Base-by-base conservation (phyloP, 2,888 invertebrate species). In the Gandaritis pyraliata region DNA sequence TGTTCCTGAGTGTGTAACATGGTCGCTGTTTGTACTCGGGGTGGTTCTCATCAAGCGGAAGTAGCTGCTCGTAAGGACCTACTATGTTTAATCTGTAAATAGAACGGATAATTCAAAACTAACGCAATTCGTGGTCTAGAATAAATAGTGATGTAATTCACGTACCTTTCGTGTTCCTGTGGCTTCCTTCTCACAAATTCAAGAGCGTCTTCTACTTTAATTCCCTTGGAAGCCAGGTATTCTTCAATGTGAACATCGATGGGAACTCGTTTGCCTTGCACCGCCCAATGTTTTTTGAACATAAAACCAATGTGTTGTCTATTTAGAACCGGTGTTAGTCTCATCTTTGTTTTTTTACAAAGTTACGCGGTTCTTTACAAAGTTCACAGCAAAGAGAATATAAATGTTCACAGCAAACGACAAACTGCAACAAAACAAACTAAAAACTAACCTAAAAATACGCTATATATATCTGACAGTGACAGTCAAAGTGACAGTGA, bases 301-400 rank as follows among this genome's bases (percentile, higher is more conserved):
- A 94, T 94, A 90, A 95, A 94, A 47, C 94, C 96, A 70, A 96
- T 93, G 78, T 97, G 95, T 75, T 96, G 96, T 33, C 94, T 90
- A 60, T 85, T 92, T 70, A 96, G 85, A 64, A 93, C 85, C 64
- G 90, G 90, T 12, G 95, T 94, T 43, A 96, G 72, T 72, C 94
- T 94, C 97, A 97, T 97, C 81, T 80, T 85, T 61, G n/a, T 33
- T 13, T 60, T 10, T 36, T 43, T 30, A 4, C 7, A n/a, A 16
- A 23, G 2, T 23, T 23, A 6, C 6, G 23, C n/a, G 23, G 23
- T 5, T 13, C 5, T 12, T 38, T 38, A 39, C 8, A 41, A 41
- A 41, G 13, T 13, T 39, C 1, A 7, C n/a, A 39, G 13, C 0
- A 39, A 13, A n/a, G n/a, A n/a, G n/a, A n/a, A n/a, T n/a, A n/a